Evolutionary conservation across 2,888 invertebrate species (phyloP).

Genomic region (Herminia tarsipennalis): DNA sequence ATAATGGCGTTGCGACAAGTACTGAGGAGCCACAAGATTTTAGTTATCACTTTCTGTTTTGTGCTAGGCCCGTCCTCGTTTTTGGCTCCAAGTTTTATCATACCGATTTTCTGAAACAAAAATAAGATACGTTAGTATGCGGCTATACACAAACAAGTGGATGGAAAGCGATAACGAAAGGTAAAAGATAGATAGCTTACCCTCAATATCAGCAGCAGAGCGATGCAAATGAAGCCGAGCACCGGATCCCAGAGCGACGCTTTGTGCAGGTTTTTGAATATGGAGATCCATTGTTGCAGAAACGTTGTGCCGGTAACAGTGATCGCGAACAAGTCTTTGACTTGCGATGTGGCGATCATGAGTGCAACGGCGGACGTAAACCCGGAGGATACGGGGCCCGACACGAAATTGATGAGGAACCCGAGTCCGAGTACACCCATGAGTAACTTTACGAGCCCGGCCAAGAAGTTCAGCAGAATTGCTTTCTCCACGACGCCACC

Average conservation of each 20-base stretch:
- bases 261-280: slow-evolving; percentile 88
- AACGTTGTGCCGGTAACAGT: slow-evolving; percentile 90
- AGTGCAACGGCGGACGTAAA: slow-evolving; percentile 96
- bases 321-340: slow-evolving; percentile 93
- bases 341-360: slow-evolving; percentile 95
- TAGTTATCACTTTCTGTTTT: slow-evolving; percentile 86
- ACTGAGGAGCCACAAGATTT: slow-evolving; percentile 90
- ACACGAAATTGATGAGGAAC: slow-evolving; percentile 95
- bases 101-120: slow-evolving; percentile 86
- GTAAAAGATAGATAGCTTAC: no score
- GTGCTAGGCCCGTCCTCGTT: slow-evolving; percentile 81
- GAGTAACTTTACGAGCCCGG: slow-evolving; percentile 90
- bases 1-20: slow-evolving; percentile 94
- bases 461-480: slow-evolving; percentile 90
- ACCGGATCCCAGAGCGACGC: slow-evolving; percentile 90
- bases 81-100: slow-evolving; percentile 86
- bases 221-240: slow-evolving; percentile 91
- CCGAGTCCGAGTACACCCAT: slow-evolving; percentile 95
- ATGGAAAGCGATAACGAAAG: background rate
- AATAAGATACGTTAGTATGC: background rate
- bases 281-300: slow-evolving; percentile 90
- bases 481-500: slow-evolving; percentile 89
- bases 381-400: slow-evolving; percentile 94
- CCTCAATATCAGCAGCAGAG: slow-evolving; percentile 90
- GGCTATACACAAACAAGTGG: background rate